These are phyloP conservation scores for Philereme transversata DNA, from an alignment of 2,888 invertebrate species.

Conservation along the genomic window DNA sequence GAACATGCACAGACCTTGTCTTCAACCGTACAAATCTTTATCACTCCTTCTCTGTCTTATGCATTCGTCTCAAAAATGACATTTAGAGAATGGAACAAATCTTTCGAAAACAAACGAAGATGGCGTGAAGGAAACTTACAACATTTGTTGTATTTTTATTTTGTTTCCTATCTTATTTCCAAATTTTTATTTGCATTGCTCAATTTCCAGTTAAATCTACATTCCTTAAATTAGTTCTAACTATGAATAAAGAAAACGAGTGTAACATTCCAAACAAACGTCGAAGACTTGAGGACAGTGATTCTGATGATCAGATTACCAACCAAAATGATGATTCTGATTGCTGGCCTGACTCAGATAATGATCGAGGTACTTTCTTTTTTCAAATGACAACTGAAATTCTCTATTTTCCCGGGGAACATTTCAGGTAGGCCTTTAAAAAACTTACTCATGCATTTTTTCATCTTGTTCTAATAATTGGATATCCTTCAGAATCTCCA, in stretches of 20 bases:
- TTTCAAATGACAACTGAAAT: constrained; percentile 6
- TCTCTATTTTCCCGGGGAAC: background rate
- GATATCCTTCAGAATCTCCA: constrained; percentile 81
- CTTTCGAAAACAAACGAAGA: constrained; percentile 22
- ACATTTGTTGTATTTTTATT: constrained; percentile 7
- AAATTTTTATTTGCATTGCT: constrained; percentile 5
- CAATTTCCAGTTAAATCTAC: constrained; percentile 11
- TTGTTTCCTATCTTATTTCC: background rate
- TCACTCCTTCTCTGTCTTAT: background rate
- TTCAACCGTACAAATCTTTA: background rate
- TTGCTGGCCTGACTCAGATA: constrained; percentile 71
- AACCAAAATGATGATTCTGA: constrained; percentile 64
- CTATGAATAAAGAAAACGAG: constrained; percentile 73
- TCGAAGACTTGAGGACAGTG: constrained; percentile 59
- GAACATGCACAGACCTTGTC: background rate
- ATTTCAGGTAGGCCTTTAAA: background rate
- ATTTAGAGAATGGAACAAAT: constrained; percentile 16
- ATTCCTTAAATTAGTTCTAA: constrained; percentile 16
- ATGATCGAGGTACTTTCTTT: constrained; percentile 57
- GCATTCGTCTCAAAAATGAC: background rate
- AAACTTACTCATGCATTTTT: background rate
- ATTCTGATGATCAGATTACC: constrained; percentile 58
- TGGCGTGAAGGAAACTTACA: constrained; percentile 7
- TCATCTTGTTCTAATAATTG: background rate
- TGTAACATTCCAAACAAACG: constrained; percentile 59